phyloP scores from a whole-genome alignment of 1,140 invertebrate genomes.

The Brachionus paranguensis region DNA sequence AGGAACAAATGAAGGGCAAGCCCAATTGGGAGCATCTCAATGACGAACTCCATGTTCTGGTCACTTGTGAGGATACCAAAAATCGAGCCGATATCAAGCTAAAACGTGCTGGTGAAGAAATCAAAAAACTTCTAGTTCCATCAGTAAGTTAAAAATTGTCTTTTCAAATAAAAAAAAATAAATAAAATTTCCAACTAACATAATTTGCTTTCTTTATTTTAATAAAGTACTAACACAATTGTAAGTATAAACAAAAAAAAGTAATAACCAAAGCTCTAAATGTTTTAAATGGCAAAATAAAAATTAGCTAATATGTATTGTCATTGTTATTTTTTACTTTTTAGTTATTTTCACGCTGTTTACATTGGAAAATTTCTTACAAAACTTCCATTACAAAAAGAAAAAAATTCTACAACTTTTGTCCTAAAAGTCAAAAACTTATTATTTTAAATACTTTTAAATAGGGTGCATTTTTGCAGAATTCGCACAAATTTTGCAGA shows the following conservation, averaged over 20 bases:
- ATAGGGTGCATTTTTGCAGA: too few relatives aligned
- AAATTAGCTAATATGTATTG: neutral
- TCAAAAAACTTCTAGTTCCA: constrained; percentile 83
- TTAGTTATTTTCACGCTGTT: too few relatives aligned
- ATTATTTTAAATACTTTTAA: too few relatives aligned
- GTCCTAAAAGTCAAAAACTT: too few relatives aligned
- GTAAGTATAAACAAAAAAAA: neutral
- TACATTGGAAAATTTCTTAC: too few relatives aligned
- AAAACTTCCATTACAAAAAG: neutral
- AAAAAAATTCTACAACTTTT: too few relatives aligned
- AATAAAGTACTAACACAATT: neutral
- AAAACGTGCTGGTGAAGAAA: constrained; percentile 88
- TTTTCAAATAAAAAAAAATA: neutral
- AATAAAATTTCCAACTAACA: neutral
- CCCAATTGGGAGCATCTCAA: constrained; percentile 99
- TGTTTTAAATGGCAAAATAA: neutral
- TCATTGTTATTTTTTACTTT: neutral
- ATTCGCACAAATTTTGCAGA: too few relatives aligned
- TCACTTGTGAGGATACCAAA: constrained; percentile 95
- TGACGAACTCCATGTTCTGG: constrained; percentile 93
- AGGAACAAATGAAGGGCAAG: constrained; percentile 99
- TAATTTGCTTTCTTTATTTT: neutral
- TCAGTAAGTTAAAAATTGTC: constrained; percentile 48
- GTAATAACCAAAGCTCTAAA: neutral
- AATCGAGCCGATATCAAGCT: constrained; percentile 90